Conservation (phyloP, 2,888 invertebrate species). For the Hartigia nigra region DNA sequence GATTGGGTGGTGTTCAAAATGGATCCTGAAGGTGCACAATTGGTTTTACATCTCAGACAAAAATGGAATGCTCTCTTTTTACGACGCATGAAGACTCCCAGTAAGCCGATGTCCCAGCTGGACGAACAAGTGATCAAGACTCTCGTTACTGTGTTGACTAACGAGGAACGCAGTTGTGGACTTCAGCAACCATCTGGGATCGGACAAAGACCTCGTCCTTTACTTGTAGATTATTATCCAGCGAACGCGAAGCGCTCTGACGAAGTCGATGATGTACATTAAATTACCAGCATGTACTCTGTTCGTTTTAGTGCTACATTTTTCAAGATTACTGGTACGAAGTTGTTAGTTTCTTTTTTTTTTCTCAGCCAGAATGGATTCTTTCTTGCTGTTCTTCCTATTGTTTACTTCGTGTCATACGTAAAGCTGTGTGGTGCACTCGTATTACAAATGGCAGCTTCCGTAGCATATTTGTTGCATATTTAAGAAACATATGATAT, state of each 20-base stretch:
- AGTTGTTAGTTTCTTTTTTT: no score
- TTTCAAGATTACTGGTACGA: no score
- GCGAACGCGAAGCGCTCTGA: constrained; percentile 57
- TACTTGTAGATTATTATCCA: constrained; percentile 71
- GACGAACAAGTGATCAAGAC: constrained; percentile 79
- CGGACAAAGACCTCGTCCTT: constrained; percentile 79
- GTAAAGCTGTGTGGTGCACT: no score
- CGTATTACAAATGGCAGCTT: no score
- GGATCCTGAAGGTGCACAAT: constrained; percentile 74
- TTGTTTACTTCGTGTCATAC: no score
- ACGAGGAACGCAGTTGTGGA: constrained; percentile 78
- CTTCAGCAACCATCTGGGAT: constrained; percentile 79
- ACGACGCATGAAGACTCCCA: constrained; percentile 72
- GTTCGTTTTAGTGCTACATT: no score
- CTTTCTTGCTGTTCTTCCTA: no score
- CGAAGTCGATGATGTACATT: constrained; percentile 47
- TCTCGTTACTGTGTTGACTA: constrained; percentile 75
- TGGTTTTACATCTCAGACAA: constrained; percentile 77
- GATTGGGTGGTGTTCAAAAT: constrained; percentile 81
- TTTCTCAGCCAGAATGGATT: no score
- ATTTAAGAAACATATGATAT: neutral
- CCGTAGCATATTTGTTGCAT: no score
- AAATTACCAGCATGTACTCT: neutral
- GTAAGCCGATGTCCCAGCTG: constrained; percentile 69
- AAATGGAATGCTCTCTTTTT: constrained; percentile 79